phyloP scores from a whole-genome alignment of 2,888 invertebrate species.

The Mythimna pallens region DNA sequence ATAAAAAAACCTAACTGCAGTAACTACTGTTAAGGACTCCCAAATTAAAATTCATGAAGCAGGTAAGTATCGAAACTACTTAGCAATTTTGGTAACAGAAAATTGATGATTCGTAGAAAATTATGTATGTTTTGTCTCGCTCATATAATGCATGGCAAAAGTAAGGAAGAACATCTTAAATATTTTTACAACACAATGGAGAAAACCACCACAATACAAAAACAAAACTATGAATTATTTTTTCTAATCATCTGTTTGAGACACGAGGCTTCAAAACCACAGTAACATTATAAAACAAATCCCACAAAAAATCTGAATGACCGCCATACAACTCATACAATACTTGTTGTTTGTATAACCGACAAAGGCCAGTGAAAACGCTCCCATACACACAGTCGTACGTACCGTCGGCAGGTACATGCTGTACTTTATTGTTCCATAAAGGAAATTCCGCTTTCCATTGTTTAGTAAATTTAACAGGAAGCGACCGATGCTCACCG shows the following conservation, averaged over 20 bases:
- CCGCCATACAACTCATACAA: constrained; percentile 42
- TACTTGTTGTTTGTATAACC: constrained; percentile 48
- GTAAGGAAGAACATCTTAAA: background rate
- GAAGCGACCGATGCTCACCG: constrained; percentile 60
- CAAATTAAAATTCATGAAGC: background rate
- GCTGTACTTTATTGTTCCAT: constrained; percentile 72
- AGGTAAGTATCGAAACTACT: background rate
- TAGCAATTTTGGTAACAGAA: background rate
- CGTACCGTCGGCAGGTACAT: constrained; percentile 60
- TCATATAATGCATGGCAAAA: background rate
- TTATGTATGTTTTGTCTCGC: background rate
- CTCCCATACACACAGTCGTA: constrained; percentile 70
- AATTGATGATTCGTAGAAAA: no score
- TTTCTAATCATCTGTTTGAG: constrained; percentile 30
- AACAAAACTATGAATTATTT: constrained; percentile 1
- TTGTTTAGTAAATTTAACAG: constrained; percentile 69
- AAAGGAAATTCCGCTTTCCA: constrained; percentile 80
- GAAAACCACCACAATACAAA: background rate
- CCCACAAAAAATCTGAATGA: constrained; percentile 36
- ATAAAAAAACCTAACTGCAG: background rate
- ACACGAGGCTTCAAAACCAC: constrained; percentile 32
- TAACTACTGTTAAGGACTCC: background rate
- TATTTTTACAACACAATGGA: background rate
- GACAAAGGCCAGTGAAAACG: constrained; percentile 80
- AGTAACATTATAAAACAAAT: constrained; percentile 26